Percentiles rank a stretch among this genome's conserved stretches.
phyloP scores from a whole-genome alignment of 2,797 vertebrate species.

The Fringilla coelebs region DNA sequence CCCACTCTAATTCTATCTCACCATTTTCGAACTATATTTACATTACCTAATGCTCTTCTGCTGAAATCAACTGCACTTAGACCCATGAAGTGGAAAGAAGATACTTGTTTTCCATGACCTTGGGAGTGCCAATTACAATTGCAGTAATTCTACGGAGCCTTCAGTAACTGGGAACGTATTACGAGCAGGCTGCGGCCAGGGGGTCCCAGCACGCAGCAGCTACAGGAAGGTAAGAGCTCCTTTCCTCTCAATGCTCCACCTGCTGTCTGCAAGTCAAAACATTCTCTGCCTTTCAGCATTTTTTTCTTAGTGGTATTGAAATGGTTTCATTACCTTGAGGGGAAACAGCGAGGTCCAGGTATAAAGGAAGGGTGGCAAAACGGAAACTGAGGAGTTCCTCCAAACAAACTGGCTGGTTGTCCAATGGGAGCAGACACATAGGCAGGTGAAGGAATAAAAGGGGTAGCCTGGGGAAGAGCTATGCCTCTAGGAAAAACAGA shows the following conservation, averaged over 20 bases:
- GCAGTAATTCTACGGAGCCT: neutral
- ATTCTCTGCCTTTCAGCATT: neutral
- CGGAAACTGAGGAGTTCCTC: constrained; percentile 54
- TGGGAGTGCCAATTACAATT: neutral
- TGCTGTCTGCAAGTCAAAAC: neutral
- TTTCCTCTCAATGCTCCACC: neutral
- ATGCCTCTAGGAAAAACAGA: constrained; percentile 59
- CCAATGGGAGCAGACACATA: constrained; percentile 31
- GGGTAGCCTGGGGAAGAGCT: constrained; percentile 56
- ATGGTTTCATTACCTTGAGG: constrained; percentile 74
- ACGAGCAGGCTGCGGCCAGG: neutral
- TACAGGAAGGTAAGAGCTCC: neutral
- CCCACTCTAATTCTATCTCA: neutral
- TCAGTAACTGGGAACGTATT: neutral
- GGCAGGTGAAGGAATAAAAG: constrained; percentile 50
- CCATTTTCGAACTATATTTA: neutral
- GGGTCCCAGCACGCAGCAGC: neutral
- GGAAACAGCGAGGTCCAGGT: constrained; percentile 69
- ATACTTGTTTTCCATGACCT: neutral
- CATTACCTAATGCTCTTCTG: neutral
- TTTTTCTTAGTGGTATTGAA: neutral
- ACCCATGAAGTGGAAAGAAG: neutral
- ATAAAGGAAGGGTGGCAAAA: constrained; percentile 70
- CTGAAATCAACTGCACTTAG: neutral
- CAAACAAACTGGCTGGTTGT: constrained; percentile 59